Evolutionary conservation across 2,113 vertebrate genomes (phyloP).

Genomic region (Epinephelus cyanopodus): DNA sequence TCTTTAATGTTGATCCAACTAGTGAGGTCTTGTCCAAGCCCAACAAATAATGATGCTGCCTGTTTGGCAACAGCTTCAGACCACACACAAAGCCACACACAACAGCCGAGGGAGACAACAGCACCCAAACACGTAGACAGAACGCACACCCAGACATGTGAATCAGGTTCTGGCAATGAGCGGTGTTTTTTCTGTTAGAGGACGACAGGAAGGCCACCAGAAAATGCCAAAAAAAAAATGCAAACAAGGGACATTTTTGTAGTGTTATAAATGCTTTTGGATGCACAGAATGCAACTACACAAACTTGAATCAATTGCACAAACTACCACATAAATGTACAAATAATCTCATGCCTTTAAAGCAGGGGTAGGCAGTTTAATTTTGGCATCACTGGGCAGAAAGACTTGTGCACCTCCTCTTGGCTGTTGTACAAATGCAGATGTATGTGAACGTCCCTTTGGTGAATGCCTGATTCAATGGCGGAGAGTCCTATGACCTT

Average conservation of each 20-base stretch:
- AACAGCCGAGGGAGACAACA: conserved; percentile 4
- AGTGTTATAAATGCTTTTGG: not conserved
- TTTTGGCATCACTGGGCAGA: no score
- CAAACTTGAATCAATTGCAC: not conserved
- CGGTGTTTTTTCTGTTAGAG: not conserved
- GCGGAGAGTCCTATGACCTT: no score
- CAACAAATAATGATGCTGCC: conserved; percentile 3
- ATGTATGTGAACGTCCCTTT: no score
- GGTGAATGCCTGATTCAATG: no score
- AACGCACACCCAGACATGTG: conserved; percentile 11
- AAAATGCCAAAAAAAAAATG: not conserved
- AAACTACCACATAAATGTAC: not conserved
- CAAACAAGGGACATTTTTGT: not conserved
- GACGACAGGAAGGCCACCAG: not conserved
- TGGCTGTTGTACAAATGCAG: no score
- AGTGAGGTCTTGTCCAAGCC: not conserved
- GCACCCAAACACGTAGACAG: conserved; percentile 3
- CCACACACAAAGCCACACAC: not conserved
- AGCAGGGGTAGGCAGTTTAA: no score
- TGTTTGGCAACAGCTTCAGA: conserved; percentile 24
- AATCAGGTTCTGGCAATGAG: not conserved
- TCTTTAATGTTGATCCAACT: not conserved
- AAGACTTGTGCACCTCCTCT: no score
- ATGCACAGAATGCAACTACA: not conserved
- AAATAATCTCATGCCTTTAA: no score